Conservation (phyloP, 2,888 invertebrate genomes). For the Danaus chrysippus region DNA sequence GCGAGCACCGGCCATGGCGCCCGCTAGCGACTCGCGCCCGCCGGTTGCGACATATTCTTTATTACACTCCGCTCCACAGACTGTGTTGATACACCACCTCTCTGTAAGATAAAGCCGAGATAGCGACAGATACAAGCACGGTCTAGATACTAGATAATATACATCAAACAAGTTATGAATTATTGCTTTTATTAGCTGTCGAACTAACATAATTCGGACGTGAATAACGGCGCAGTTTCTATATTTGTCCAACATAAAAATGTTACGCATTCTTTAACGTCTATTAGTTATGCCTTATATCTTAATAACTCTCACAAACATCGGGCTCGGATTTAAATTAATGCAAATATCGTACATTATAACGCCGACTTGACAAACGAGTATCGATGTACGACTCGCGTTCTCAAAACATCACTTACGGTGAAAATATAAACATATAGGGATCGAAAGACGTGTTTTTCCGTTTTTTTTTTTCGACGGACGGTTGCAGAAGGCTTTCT, state of each 20-base stretch:
- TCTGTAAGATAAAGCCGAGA: not conserved
- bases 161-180: too few relatives aligned
- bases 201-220: too few relatives aligned
- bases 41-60: constrained; percentile 55
- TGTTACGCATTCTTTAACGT: too few relatives aligned
- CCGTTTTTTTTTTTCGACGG: constrained; percentile 14
- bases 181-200: constrained; percentile 1
- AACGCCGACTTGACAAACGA: constrained; percentile 9
- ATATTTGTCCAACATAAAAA: not conserved
- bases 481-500: constrained; percentile 9
- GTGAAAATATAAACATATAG: constrained; percentile 18
- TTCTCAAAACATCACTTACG: constrained; percentile 16
- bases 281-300: too few relatives aligned
- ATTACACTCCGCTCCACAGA: constrained; percentile 20
- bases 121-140: not conserved
- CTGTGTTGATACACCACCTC: not conserved
- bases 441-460: constrained; percentile 17
- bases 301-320: too few relatives aligned
- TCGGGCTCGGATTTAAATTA: not conserved
- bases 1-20: constrained; percentile 40
- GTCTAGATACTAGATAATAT: too few relatives aligned
- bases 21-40: constrained; percentile 44
- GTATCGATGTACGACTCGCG: constrained; percentile 15
- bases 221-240: not conserved
- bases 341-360: not conserved